Percentiles rank a stretch among this genome's conserved stretches.
Evolutionary conservation across 1,140 invertebrate species (phyloP).

Genomic region (Drosophila sp.): DNA sequence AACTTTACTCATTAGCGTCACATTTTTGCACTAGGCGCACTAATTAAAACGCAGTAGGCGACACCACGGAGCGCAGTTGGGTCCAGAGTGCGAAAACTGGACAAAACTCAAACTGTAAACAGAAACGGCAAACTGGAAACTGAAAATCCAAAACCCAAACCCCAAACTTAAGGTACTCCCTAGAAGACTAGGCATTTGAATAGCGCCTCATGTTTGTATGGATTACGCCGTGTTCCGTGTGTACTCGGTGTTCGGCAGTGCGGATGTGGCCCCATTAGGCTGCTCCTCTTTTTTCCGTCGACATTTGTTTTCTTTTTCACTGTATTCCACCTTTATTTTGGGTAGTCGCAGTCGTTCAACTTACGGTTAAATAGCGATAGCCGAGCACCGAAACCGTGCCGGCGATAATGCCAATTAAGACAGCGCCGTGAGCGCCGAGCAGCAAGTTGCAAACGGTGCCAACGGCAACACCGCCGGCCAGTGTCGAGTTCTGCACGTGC

Average conservation of each 20-base stretch:
- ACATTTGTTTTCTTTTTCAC: not conserved
- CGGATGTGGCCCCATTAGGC: constrained; percentile 34
- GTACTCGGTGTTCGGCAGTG: constrained; percentile 14
- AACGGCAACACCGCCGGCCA: constrained; percentile 90
- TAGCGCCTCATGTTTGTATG: constrained; percentile 46
- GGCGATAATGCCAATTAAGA: constrained; percentile 92
- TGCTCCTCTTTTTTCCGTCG: constrained; percentile 16
- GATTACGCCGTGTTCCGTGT: constrained; percentile 25
- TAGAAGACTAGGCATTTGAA: constrained; percentile 59
- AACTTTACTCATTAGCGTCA: constrained; percentile 83
- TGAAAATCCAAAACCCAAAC: not conserved
- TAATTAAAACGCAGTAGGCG: constrained; percentile 72
- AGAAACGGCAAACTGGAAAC: constrained; percentile 10
- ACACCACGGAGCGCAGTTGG: constrained; percentile 13
- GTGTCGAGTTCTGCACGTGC: constrained; percentile 94
- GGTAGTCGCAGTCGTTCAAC: constrained; percentile 58
- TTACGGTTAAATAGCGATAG: constrained; percentile 93
- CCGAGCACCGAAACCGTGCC: constrained; percentile 94
- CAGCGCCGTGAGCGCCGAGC: constrained; percentile 93
- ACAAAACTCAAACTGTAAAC: constrained; percentile 7
- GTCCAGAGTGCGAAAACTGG: not conserved
- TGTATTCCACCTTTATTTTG: constrained; percentile 17
- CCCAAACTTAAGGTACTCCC: constrained; percentile 36
- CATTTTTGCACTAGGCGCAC: constrained; percentile 74
- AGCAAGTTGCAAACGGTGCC: constrained; percentile 91